Evolutionary conservation across 2,797 vertebrate species (phyloP).

Genomic region (Parauchenoglanis ngamensis): DNA sequence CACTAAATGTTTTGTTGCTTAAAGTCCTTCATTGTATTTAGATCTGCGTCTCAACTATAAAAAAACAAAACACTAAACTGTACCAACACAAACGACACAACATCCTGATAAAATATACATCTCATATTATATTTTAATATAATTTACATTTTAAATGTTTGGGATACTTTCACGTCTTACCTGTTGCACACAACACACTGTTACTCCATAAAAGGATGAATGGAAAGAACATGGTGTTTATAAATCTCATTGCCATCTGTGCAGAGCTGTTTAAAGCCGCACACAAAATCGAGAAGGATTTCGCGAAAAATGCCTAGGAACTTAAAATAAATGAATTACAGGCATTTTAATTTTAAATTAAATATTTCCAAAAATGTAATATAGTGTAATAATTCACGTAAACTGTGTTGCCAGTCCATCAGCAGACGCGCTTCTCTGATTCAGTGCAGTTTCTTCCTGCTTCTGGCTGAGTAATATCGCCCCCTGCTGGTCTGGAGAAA

Average conservation of each 20-base stretch:
- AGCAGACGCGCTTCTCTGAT: background rate
- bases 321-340: background rate
- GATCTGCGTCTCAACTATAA: background rate
- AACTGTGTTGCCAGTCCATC: no score
- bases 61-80: background rate
- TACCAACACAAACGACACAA: background rate
- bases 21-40: background rate
- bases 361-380: background rate
- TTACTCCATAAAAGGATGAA: slow-evolving; percentile 20
- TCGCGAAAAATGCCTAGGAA: background rate
- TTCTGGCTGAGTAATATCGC: background rate
- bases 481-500: slow-evolving; percentile 43
- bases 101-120: background rate
- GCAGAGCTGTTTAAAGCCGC: background rate
- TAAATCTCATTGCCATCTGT: background rate
- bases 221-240: background rate
- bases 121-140: background rate
- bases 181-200: slow-evolving; percentile 26
- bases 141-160: background rate
- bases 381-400: background rate
- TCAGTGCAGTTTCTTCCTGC: background rate
- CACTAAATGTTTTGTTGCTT: background rate
- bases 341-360: background rate
- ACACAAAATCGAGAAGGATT: background rate
- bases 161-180: slow-evolving; percentile 27